These are phyloP conservation scores for Maniola jurtina DNA, from an alignment of 1,140 invertebrate species.

Conservation along the genomic window DNA sequence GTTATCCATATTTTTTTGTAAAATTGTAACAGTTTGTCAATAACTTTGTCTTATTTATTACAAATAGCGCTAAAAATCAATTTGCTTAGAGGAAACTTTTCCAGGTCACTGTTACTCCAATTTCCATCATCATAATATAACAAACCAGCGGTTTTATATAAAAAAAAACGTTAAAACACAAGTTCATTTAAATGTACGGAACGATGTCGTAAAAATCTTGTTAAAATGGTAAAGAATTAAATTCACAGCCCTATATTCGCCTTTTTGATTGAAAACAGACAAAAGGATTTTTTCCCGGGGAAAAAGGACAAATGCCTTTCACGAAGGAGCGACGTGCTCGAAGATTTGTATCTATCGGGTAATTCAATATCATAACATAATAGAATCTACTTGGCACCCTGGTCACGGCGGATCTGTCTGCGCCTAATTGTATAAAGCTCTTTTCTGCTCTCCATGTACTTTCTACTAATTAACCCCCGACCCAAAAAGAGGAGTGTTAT, in stretches of 20 bases:
- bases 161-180: no score
- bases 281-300: conserved; percentile 49
- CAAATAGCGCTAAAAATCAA: no score
- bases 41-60: no score
- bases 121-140: no score
- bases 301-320: conserved; percentile 58
- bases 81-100: no score
- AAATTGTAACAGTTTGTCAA: no score
- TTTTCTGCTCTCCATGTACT: not conserved
- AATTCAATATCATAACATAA: conserved; percentile 58
- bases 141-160: no score
- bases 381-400: conserved; percentile 44
- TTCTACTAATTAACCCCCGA: no score
- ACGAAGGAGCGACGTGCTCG: conserved; percentile 43
- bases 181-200: not conserved
- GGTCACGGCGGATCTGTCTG: conserved; percentile 31
- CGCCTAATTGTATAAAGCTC: conserved; percentile 17
- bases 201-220: not conserved
- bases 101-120: no score
- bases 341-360: conserved; percentile 51
- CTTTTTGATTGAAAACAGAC: conserved; percentile 59
- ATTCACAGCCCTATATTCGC: conserved; percentile 32
- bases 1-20: no score
- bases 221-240: conserved; percentile 1
- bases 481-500: no score